Base-by-base conservation (phyloP, 2,888 invertebrate genomes). In the Candidula unifasciata region DNA sequence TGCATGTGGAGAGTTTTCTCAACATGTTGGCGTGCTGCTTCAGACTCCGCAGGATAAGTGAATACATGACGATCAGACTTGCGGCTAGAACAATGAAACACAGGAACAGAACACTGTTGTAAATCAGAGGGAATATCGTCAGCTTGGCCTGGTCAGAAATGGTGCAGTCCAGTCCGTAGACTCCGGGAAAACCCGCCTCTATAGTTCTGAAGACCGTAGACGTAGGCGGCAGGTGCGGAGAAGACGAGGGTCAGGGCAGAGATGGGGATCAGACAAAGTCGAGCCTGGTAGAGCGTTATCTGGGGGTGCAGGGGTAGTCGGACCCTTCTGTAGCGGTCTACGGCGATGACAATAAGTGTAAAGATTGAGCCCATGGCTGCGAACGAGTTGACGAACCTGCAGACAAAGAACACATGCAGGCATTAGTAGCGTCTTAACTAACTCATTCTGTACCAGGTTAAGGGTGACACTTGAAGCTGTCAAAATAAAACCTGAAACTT, bases 81-180 rank as follows among this genome's bases (percentile, higher is more conserved):
- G 87, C 64, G 0, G 88, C 86, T 13, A 88, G 84, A 0, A 87
- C 52, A n/a, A 90, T 57, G 68, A 91, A 91, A 21, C 86, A 73
- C 0, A 90, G 18, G 68, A 90, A 89, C 18, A 90, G 87, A 13
- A 89, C 64, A 8, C 81, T 77, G 83, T 90, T 90, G 84, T 89
- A 91, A 10, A 88, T 73, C 68, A 89, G 86, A 13, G 90, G 89
- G 60, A 88, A 88, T 0, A 86, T 27, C 10, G 88, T 88, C 68
- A 84, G 86, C 10, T 80, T 85, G 21, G 86, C 82, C 13, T 83
- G 83, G 76, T 90, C 88, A 24, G 89, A 87, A 13, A 89, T 88
- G 78, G 90, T 90, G 68, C 91, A 91, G 82, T 91, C 91, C 30
- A 83, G 86, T 10, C 91, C 91, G 2, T 86, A 86, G 2, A 91